These are phyloP conservation scores for Diabrotica balteata DNA, from an alignment of 2,888 invertebrate species.

Conservation along the genomic window DNA sequence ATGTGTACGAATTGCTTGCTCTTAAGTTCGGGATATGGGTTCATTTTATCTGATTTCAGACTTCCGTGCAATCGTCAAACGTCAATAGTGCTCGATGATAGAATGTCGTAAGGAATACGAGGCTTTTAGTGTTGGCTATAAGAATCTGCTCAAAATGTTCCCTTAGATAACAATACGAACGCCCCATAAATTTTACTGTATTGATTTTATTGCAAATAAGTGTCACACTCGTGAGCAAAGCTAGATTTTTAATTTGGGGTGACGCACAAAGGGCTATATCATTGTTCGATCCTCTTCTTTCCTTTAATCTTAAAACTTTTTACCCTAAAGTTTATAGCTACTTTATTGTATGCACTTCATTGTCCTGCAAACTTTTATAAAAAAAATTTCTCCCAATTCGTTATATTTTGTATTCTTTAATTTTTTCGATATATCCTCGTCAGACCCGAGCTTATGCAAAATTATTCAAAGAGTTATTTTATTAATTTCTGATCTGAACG, in stretches of 20 bases:
- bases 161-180: conserved; percentile 46
- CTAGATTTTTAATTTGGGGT: neutral
- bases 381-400: too few relatives aligned
- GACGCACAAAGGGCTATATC: neutral
- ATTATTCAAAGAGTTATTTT: too few relatives aligned
- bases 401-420: too few relatives aligned
- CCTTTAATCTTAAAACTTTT: too few relatives aligned
- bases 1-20: conserved; percentile 14
- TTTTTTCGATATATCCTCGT: too few relatives aligned
- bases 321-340: too few relatives aligned
- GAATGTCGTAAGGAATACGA: conserved; percentile 43
- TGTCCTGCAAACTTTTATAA: too few relatives aligned
- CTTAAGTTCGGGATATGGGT: conserved; percentile 38
- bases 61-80: conserved; percentile 44
- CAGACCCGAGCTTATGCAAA: too few relatives aligned
- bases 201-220: conserved; percentile 58
- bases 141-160: conserved; percentile 48
- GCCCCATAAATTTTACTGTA: conserved; percentile 57
- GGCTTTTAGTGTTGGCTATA: conserved; percentile 51
- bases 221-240: conserved; percentile 41
- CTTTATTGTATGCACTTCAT: too few relatives aligned
- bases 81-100: conserved; percentile 48
- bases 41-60: conserved; percentile 49
- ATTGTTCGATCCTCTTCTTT: too few relatives aligned
- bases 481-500: too few relatives aligned